Percentiles rank a stretch among this genome's conserved stretches.
Conservation (phyloP, 2,797 vertebrate genomes). For the Chaunax sp. region DNA sequence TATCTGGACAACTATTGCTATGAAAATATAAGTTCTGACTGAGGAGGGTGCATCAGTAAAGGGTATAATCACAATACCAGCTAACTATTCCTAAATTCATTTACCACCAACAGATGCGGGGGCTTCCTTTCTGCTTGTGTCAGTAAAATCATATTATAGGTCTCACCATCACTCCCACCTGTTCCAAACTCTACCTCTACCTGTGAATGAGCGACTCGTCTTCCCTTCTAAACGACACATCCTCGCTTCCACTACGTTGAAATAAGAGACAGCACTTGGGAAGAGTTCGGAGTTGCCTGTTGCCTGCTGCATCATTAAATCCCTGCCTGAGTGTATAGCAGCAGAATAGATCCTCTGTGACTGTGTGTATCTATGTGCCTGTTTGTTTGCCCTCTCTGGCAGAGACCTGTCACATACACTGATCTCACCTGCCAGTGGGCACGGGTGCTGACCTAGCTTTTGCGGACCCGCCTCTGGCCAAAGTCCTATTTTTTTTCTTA, state of each 20-base stretch:
- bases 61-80: too few relatives aligned
- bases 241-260: conserved; percentile 7
- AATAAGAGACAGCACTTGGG: conserved; percentile 16
- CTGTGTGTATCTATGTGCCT: conserved; percentile 14
- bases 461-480: conserved; percentile 17
- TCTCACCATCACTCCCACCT: too few relatives aligned
- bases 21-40: too few relatives aligned
- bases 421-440: conserved; percentile 32
- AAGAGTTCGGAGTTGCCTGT: conserved; percentile 14
- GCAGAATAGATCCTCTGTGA: conserved; percentile 5
- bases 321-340: not conserved
- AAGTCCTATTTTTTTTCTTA: conserved; percentile 42
- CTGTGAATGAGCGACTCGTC: too few relatives aligned
- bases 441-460: conserved; percentile 15
- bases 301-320: conserved; percentile 18
- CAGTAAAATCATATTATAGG: too few relatives aligned
- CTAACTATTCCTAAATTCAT: too few relatives aligned
- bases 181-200: too few relatives aligned
- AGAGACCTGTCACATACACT: conserved; percentile 26
- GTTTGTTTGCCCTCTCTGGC: conserved; percentile 26
- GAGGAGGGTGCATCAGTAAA: too few relatives aligned
- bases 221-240: not conserved
- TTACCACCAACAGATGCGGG: too few relatives aligned
- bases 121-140: conserved; percentile 25
- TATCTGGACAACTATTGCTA: too few relatives aligned